Evolutionary conservation across 2,888 invertebrate species (phyloP), one percentile per base, ranked within the genome.

Genomic region (Amorpha juglandis): DNA sequence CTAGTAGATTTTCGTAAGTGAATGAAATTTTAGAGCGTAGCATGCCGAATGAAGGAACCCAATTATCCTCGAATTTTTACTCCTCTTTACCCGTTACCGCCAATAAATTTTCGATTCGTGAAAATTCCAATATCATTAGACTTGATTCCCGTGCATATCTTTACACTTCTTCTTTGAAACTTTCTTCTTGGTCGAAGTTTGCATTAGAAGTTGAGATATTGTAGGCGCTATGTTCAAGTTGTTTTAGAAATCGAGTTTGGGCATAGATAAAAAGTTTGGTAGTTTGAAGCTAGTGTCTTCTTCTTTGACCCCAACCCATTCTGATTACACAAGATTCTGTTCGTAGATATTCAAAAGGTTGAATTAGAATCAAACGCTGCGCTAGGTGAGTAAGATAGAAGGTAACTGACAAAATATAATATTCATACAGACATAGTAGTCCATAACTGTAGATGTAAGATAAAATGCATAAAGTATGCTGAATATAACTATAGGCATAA

Each of bases 271-370:
- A 81, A 82, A 81, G 80, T 87, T 89, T 87, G 86, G 92, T 92
- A 92, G 91, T 86, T 90, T 88, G 89, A 89, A 85, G 90, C 88
- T 92, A 92, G 91, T 72, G 91, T 91, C 92, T 90, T 92, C 92
- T 90, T 92, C 58, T 58, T 82, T 81, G 83, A 83, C 82, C 88
- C 88, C 83, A 79, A 81, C 84, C 87, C 82, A 79, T 84, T 83
- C 77, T 83, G 82, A 84, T 79, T 75, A 86, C 87, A 88, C 86
- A 81, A 82, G 78, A 80, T 73, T 88, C 81, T 79, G 78, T 79
- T 80, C 64, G 77, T 84, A 86, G 82, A 82, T 74, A 78, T 76
- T 72, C 79, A 74, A 81, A 80, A 79, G 76, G 80, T 80, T 76
- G 53, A 75, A 71, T 73, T 78, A 79, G 81, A 79, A 80, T 79